These are phyloP conservation scores for Macrotrachela quadricornifera DNA, from an alignment of 1,140 invertebrate species.

Conservation along the genomic window DNA sequence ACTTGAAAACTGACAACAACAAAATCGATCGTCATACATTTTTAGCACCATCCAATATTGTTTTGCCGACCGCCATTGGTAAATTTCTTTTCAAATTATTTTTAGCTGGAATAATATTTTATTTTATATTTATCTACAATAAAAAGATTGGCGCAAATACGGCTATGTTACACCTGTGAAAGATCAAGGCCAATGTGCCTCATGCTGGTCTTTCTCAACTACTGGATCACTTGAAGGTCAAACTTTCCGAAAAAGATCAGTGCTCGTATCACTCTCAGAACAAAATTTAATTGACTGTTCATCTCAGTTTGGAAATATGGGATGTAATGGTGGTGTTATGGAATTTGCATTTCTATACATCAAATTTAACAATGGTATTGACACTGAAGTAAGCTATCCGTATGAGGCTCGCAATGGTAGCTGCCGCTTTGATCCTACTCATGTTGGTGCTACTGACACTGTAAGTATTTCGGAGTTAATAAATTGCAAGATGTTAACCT, in stretches of 20 bases:
- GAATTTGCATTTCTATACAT: slow-evolving; percentile 22
- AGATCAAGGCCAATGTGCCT: slow-evolving; percentile 43
- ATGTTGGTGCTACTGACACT: slow-evolving; percentile 12
- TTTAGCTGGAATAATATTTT: too few relatives aligned
- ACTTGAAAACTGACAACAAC: too few relatives aligned
- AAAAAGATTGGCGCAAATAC: slow-evolving; percentile 58
- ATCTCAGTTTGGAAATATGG: slow-evolving; percentile 12
- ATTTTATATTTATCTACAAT: too few relatives aligned
- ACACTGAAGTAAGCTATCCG: neutral
- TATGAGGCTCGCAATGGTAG: slow-evolving; percentile 14
- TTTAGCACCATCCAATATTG: too few relatives aligned
- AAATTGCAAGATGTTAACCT: too few relatives aligned
- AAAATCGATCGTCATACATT: too few relatives aligned
- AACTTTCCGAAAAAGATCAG: neutral
- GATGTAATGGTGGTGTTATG: slow-evolving; percentile 22
- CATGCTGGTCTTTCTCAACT: slow-evolving; percentile 22
- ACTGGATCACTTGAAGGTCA: neutral
- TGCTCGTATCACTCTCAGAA: slow-evolving; percentile 7
- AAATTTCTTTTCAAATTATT: too few relatives aligned
- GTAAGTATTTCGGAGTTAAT: neutral
- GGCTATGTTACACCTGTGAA: slow-evolving; percentile 73
- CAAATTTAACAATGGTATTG: neutral
- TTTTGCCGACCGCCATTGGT: too few relatives aligned
- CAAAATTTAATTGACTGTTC: slow-evolving; percentile 20
- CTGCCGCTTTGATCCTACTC: slow-evolving; percentile 30